Percentiles rank a stretch among this genome's conserved stretches.
Conservation (phyloP, 2,888 invertebrate species). For the Chymomyza fuscimana region DNA sequence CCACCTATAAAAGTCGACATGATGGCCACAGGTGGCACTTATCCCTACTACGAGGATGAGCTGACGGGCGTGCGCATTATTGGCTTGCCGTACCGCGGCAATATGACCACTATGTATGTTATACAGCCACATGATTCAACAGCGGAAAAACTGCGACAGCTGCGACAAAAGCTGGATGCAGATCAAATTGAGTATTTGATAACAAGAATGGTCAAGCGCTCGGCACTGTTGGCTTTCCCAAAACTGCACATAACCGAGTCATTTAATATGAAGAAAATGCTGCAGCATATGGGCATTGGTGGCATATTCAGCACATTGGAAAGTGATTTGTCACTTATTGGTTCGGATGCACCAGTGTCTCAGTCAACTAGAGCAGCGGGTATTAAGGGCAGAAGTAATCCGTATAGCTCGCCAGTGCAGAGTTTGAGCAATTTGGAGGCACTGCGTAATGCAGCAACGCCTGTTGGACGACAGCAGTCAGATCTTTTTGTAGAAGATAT, state of each 20-base stretch:
- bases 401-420: slow-evolving; percentile 1
- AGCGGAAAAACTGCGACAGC: slow-evolving; percentile 78
- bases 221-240: slow-evolving; percentile 83
- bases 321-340: slow-evolving; percentile 86
- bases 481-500: slow-evolving; percentile 82
- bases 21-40: slow-evolving; percentile 84
- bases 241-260: slow-evolving; percentile 86
- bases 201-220: slow-evolving; percentile 74
- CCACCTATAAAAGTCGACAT: slow-evolving; percentile 80
- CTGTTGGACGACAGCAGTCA: slow-evolving; percentile 58
- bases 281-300: slow-evolving; percentile 83
- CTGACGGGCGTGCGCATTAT: slow-evolving; percentile 82
- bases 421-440: slow-evolving; percentile 82
- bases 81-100: slow-evolving; percentile 85
- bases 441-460: slow-evolving; percentile 82
- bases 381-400: background rate
- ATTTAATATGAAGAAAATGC: slow-evolving; percentile 81
- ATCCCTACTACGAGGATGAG: slow-evolving; percentile 81
- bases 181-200: slow-evolving; percentile 79
- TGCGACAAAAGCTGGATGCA: slow-evolving; percentile 80
- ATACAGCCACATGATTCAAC: slow-evolving; percentile 82
- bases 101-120: slow-evolving; percentile 84
- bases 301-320: slow-evolving; percentile 83
- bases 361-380: background rate
- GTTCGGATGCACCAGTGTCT: slow-evolving; percentile 49